These are phyloP conservation scores for Onthophagus taurus DNA, from an alignment of 1,140 invertebrate species.

Conservation along the genomic window DNA sequence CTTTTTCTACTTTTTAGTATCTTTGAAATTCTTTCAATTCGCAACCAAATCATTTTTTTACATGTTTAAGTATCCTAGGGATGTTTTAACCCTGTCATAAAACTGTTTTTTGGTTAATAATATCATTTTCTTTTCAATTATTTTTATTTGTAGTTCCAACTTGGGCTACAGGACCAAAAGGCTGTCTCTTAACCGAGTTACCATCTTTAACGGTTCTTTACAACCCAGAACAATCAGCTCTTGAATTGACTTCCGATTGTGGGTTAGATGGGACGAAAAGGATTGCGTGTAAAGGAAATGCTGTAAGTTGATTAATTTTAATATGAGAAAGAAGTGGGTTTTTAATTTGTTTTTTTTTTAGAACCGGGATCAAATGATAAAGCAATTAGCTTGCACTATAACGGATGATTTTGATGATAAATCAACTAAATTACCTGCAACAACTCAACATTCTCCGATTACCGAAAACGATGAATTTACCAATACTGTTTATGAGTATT, in stretches of 20 bases:
- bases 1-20: too few relatives aligned
- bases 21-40: too few relatives aligned
- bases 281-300: slow-evolving; percentile 58
- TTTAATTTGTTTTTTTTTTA: slow-evolving; percentile 19
- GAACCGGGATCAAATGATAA: slow-evolving; percentile 40
- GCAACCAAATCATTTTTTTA: too few relatives aligned
- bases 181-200: slow-evolving; percentile 55
- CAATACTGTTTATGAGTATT: slow-evolving; percentile 33
- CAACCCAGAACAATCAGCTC: slow-evolving; percentile 64
- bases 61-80: too few relatives aligned
- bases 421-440: slow-evolving; percentile 20
- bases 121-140: too few relatives aligned
- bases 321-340: background rate
- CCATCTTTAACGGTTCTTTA: slow-evolving; percentile 60
- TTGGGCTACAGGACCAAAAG: slow-evolving; percentile 52
- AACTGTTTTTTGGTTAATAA: too few relatives aligned
- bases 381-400: slow-evolving; percentile 37
- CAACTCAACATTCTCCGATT: slow-evolving; percentile 14
- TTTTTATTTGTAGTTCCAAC: slow-evolving; percentile 56
- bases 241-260: slow-evolving; percentile 81
- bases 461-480: slow-evolving; percentile 34
- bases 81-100: too few relatives aligned
- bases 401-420: slow-evolving; percentile 33
- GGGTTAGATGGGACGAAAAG: slow-evolving; percentile 73
- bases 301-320: slow-evolving; percentile 41